phyloP scores from a whole-genome alignment of 2,888 invertebrate species.

The Acanthacorydalis orientalis region DNA sequence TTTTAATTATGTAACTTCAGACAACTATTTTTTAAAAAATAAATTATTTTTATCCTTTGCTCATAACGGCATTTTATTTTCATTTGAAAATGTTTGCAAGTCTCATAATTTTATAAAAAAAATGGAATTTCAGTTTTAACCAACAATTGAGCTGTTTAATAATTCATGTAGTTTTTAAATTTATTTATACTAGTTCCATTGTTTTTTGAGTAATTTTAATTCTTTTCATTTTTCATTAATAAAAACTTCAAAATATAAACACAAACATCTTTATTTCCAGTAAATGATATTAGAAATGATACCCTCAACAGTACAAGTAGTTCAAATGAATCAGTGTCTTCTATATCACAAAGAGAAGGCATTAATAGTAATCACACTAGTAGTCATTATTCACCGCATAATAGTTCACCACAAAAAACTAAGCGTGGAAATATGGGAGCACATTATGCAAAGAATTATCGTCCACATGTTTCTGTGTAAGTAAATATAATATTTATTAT shows the following conservation, averaged over 20 bases:
- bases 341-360: constrained; percentile 40
- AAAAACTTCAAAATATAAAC: not conserved
- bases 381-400: constrained; percentile 9
- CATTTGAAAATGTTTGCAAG: no score
- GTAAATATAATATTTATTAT: constrained; percentile 12
- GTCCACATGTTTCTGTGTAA: constrained; percentile 31
- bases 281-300: constrained; percentile 7
- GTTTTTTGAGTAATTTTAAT: no score
- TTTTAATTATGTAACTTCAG: no score
- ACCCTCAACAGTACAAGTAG: constrained; percentile 45
- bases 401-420: constrained; percentile 31
- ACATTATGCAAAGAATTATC: constrained; percentile 29
- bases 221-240: no score
- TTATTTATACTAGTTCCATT: no score
- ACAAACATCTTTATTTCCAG: not conserved
- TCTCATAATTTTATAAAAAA: no score
- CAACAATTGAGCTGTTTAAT: no score
- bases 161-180: no score
- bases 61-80: no score
- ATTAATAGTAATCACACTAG: constrained; percentile 16
- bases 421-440: constrained; percentile 34
- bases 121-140: no score
- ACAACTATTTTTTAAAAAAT: no score
- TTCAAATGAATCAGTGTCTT: constrained; percentile 72
- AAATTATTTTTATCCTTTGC: no score